A percentile compares a stretch with the other conserved stretches of the same genome.
These are phyloP conservation scores for Dicroscelio sp. DNA, from an alignment of 2,888 invertebrate genomes.

Conservation along the genomic window DNA sequence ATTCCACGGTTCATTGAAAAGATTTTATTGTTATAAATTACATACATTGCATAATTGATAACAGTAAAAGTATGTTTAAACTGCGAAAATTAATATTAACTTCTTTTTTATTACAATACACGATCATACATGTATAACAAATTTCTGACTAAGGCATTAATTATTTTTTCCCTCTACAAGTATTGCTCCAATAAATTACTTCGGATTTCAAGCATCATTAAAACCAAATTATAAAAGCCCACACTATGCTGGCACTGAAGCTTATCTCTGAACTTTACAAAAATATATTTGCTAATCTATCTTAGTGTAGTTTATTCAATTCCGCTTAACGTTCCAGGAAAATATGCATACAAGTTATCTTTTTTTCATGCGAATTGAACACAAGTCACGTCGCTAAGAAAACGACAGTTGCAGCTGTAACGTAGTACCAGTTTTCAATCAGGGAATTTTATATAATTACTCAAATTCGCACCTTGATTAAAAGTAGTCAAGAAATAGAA, in stretches of 20 bases:
- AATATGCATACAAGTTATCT: too few relatives aligned
- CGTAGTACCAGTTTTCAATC: too few relatives aligned
- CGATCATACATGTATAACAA: neutral
- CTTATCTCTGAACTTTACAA: neutral
- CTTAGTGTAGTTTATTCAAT: neutral
- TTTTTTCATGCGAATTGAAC: too few relatives aligned
- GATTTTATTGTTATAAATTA: neutral
- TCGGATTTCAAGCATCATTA: conserved; percentile 13
- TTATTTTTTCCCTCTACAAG: neutral
- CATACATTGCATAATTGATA: neutral
- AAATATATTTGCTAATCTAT: conserved; percentile 23
- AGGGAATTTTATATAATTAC: too few relatives aligned
- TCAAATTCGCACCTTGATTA: too few relatives aligned
- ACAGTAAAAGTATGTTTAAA: neutral
- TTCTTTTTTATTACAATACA: neutral
- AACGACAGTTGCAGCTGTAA: too few relatives aligned
- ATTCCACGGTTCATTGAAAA: neutral
- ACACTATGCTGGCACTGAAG: neutral
- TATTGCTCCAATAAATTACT: conserved; percentile 38
- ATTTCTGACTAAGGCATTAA: neutral
- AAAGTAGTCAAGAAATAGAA: too few relatives aligned
- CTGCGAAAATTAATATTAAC: neutral
- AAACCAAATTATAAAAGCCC: conserved; percentile 25
- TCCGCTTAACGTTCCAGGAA: too few relatives aligned
- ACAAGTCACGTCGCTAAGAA: too few relatives aligned